Conservation (phyloP, 2,888 invertebrate species). For the Leptinotarsa peninsularis region DNA sequence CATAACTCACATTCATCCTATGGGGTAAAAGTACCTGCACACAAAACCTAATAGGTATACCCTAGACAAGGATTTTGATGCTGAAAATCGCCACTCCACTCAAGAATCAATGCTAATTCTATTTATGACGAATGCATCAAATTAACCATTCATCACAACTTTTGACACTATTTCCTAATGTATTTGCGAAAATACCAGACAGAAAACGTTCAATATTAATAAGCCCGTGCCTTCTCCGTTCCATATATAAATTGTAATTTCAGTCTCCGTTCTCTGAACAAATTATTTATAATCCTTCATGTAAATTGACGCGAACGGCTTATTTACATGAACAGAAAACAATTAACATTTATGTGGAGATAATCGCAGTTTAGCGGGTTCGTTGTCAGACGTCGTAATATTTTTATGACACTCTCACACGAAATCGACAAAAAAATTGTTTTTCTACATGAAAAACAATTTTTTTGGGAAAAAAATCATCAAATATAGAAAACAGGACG, state of each 20-base stretch:
- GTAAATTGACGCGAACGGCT: slow-evolving; percentile 9
- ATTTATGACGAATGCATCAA: neutral
- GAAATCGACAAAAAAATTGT: neutral
- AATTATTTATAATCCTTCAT: slow-evolving; percentile 9
- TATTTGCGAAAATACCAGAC: neutral
- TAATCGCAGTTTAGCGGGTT: slow-evolving; percentile 1
- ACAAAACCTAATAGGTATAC: too few species aligned
- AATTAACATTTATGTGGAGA: slow-evolving; percentile 13
- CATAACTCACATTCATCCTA: too few species aligned
- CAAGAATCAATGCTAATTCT: too few species aligned
- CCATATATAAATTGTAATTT: slow-evolving; percentile 9
- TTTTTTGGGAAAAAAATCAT: too few species aligned
- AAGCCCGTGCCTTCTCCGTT: neutral
- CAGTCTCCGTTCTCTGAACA: neutral
- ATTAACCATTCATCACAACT: neutral
- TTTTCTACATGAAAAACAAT: too few species aligned
- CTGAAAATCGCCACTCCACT: neutral
- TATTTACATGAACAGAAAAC: slow-evolving; percentile 18
- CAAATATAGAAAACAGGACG: too few species aligned
- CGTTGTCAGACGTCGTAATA: neutral
- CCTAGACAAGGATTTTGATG: too few species aligned
- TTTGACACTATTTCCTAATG: neutral
- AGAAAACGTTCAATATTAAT: slow-evolving; percentile 17
- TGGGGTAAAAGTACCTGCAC: too few species aligned
- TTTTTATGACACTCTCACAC: neutral